Evolutionary conservation across 2,888 invertebrate species (phyloP).

Genomic region (Aleiodes alternator): DNA sequence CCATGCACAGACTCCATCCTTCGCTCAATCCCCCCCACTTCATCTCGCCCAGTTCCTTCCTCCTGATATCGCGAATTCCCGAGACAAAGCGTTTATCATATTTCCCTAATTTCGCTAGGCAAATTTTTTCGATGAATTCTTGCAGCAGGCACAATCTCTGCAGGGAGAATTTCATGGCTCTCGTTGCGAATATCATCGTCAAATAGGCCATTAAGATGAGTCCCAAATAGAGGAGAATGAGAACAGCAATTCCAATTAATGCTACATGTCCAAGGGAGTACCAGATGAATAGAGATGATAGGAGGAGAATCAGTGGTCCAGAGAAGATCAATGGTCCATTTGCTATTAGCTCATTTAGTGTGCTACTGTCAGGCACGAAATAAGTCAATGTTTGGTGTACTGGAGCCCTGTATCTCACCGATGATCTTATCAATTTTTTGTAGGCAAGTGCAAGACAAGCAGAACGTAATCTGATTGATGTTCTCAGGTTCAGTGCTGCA

Average conservation of each 20-base stretch:
- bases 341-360: constrained; percentile 76
- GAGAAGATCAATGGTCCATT: constrained; percentile 76
- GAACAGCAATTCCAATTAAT: constrained; percentile 75
- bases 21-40: constrained; percentile 60
- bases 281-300: constrained; percentile 75
- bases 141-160: constrained; percentile 60
- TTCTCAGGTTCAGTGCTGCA: constrained; percentile 65
- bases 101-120: constrained; percentile 61
- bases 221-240: constrained; percentile 72
- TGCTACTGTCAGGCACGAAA: constrained; percentile 76
- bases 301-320: constrained; percentile 76
- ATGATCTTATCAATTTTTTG: constrained; percentile 66
- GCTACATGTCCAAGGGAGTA: constrained; percentile 77
- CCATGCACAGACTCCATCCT: constrained; percentile 62
- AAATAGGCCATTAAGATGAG: constrained; percentile 61
- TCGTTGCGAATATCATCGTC: constrained; percentile 60
- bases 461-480: constrained; percentile 67
- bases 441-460: constrained; percentile 70
- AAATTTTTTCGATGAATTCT: constrained; percentile 63
- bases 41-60: constrained; percentile 59
- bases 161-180: constrained; percentile 61
- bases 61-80: constrained; percentile 57
- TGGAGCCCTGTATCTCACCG: constrained; percentile 60
- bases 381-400: constrained; percentile 64
- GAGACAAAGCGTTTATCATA: constrained; percentile 62